Percentiles rank a stretch among this genome's conserved stretches.
Conservation (phyloP, 2,797 vertebrate genomes). For the Fratercula arctica region DNA sequence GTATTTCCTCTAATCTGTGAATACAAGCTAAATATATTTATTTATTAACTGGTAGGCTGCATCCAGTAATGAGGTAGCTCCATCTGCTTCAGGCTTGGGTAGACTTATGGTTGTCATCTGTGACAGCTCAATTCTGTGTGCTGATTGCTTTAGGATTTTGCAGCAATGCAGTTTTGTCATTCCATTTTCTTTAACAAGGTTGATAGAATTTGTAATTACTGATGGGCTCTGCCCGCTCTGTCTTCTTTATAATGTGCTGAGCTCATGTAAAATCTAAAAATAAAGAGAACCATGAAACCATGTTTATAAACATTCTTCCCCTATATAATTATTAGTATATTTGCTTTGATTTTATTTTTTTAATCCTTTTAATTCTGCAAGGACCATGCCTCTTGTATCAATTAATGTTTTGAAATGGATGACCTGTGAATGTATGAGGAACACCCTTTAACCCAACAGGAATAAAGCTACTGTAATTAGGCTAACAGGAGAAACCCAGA, state of each 20-base stretch:
- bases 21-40: slow-evolving; percentile 38
- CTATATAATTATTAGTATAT: not conserved
- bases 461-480: slow-evolving; percentile 47
- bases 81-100: slow-evolving; percentile 46
- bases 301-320: not conserved
- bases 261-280: slow-evolving; percentile 18
- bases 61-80: slow-evolving; percentile 40
- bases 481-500: not conserved
- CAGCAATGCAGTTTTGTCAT: not conserved
- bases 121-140: slow-evolving; percentile 61
- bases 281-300: not conserved
- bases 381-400: not conserved
- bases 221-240: not conserved
- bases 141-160: slow-evolving; percentile 58
- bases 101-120: slow-evolving; percentile 26
- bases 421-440: slow-evolving; percentile 21
- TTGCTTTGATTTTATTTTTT: not conserved
- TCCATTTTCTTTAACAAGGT: slow-evolving; percentile 52
- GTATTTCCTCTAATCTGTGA: slow-evolving; percentile 29
- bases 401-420: slow-evolving; percentile 1
- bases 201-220: slow-evolving; percentile 54
- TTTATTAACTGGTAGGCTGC: slow-evolving; percentile 52
- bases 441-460: slow-evolving; percentile 18
- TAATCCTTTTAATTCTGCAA: not conserved
- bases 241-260: slow-evolving; percentile 45